A percentile compares a stretch with the other conserved stretches of the same genome.
phyloP scores from a whole-genome alignment of 2,888 invertebrate genomes.

The Volucella bombylans region DNA sequence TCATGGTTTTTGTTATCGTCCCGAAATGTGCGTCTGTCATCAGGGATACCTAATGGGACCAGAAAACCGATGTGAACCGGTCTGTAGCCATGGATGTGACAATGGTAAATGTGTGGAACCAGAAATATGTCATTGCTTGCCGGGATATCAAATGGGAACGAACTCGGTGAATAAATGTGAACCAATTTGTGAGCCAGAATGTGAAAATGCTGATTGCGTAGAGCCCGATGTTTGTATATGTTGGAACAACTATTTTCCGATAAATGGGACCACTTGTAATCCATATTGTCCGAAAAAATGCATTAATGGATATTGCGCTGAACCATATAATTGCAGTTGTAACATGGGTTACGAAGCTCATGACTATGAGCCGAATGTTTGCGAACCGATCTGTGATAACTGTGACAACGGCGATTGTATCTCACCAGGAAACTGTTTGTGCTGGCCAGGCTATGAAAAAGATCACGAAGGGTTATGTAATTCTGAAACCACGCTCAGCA shows the following conservation, averaged over 20 bases:
- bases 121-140: slow-evolving; percentile 83
- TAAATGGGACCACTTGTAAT: slow-evolving; percentile 76
- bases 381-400: slow-evolving; percentile 73
- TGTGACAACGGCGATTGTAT: slow-evolving; percentile 75
- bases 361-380: slow-evolving; percentile 65
- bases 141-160: slow-evolving; percentile 78
- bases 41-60: slow-evolving; percentile 80
- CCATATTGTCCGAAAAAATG: slow-evolving; percentile 69
- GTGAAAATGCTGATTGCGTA: slow-evolving; percentile 82
- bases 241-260: slow-evolving; percentile 77
- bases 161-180: slow-evolving; percentile 76
- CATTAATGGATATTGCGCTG: slow-evolving; percentile 74
- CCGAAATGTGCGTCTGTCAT: slow-evolving; percentile 82
- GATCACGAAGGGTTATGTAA: slow-evolving; percentile 18
- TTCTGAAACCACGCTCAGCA: not conserved
- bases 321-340: slow-evolving; percentile 82
- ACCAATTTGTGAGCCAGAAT: slow-evolving; percentile 79
- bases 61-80: slow-evolving; percentile 77
- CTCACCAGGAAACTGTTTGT: slow-evolving; percentile 74
- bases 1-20: slow-evolving; percentile 76
- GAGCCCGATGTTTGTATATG: slow-evolving; percentile 78
- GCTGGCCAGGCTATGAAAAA: slow-evolving; percentile 74
- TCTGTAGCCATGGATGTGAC: slow-evolving; percentile 77
- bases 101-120: slow-evolving; percentile 83
- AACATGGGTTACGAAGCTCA: slow-evolving; percentile 74